Evolutionary conservation across 2,113 vertebrate genomes (phyloP).

Genomic region (Polypterus senegalus): DNA sequence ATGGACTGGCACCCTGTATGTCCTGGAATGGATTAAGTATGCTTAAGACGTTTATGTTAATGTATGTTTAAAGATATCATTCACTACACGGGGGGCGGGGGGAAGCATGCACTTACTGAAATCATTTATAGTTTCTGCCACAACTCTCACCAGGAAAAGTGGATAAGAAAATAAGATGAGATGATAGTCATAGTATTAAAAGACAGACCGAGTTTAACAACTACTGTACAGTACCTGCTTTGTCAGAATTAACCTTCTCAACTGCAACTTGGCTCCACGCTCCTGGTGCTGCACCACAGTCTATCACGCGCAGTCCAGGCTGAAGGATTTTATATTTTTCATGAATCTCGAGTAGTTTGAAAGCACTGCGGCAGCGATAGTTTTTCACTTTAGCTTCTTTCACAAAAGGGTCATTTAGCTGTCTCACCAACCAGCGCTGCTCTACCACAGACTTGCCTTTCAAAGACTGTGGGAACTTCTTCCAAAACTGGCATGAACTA

Average conservation of each 20-base stretch:
- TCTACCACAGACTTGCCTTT: constrained; percentile 46
- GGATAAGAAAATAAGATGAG: no score
- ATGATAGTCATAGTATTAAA: no score
- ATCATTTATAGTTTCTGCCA: no score
- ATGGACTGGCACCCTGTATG: no score
- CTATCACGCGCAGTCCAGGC: constrained; percentile 66
- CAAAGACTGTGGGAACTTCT: constrained; percentile 25
- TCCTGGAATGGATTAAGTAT: no score
- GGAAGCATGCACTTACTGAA: no score
- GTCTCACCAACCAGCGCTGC: constrained; percentile 66
- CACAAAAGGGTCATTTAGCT: constrained; percentile 74
- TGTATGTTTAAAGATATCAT: no score
- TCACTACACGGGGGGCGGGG: no score
- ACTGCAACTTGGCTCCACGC: constrained; percentile 91
- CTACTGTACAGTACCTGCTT: constrained; percentile 40
- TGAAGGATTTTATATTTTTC: constrained; percentile 52
- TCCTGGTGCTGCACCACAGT: constrained; percentile 84
- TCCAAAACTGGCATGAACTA: constrained; percentile 18
- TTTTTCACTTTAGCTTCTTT: constrained; percentile 55
- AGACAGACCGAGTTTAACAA: no score
- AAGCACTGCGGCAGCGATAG: constrained; percentile 84
- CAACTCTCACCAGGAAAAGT: no score
- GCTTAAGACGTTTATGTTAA: no score
- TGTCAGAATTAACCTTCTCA: constrained; percentile 67
- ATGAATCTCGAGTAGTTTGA: constrained; percentile 80